Evolutionary conservation across 2,888 invertebrate species (phyloP), one percentile per base, ranked within the genome.

Genomic region (Meghimatium bilineatum): DNA sequence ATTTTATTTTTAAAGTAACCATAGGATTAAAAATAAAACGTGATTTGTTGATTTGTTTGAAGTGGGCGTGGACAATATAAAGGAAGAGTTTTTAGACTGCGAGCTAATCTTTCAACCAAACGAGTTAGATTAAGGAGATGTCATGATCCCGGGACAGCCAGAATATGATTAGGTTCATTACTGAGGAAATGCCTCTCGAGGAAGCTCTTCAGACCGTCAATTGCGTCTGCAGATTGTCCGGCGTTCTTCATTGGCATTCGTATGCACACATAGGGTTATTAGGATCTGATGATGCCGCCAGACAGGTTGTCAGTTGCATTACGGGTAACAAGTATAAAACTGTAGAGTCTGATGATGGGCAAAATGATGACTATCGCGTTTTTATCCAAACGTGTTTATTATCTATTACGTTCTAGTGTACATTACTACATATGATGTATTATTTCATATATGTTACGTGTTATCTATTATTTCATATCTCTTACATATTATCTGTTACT

Each of bases 161-260:
- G 63, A 29, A 63, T 63, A 56, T 63, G 14, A 63, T n/a, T n/a
- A 29, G 63, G 63, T 63, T 63, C 63, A 63, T 63, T 63, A 63
- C n/a, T 63, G n/a, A 29, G n/a, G 29, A 63, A n/a, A 23, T n/a
- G 5, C 10, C 23, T 63, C 29, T 29, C 29, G 23, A 8, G 63
- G 63, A 63, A 63, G n/a, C 12, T 5, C n/a, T 63, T n/a, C 63
- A 63, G 63, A 63, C 63, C 23, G 63, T 63, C 63, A 14, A 63
- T 29, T 63, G 14, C 29, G 63, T 63, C n/a, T 63, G n/a, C n/a
- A n/a, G 63, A 56, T 56, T 56, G 56, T 17, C 56, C 56, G 3
- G 56, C 17, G 63, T 29, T 5, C 63, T 29, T 63, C 29, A 63
- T 8, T 63, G 63, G 3, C 29, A n/a, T 63, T 63, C 63, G 63